Evolutionary conservation across 1,140 invertebrate genomes (phyloP).

Genomic region (Cyrtorhinus lividipennis): DNA sequence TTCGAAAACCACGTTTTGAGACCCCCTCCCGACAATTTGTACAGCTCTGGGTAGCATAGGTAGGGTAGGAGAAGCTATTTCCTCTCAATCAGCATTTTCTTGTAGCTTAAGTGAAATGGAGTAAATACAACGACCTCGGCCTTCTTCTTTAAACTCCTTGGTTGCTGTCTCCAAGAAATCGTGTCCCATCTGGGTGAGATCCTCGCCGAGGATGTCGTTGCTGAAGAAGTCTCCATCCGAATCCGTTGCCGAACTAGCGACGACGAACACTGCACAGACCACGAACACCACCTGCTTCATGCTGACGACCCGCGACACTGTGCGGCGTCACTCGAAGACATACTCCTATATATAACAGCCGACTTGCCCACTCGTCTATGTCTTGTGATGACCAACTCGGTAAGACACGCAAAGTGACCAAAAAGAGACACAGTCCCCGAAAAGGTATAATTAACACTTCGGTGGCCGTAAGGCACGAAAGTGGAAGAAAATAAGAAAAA

Average conservation of each 20-base stretch:
- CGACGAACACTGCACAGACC: not conserved
- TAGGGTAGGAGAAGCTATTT: no score
- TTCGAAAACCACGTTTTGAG: no score
- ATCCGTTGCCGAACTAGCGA: not conserved
- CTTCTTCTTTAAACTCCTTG: not conserved
- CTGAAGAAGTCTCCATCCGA: not conserved
- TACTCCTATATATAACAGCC: constrained; percentile 1
- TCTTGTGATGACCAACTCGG: not conserved
- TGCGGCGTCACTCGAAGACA: not conserved
- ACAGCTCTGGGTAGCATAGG: no score
- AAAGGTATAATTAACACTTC: not conserved
- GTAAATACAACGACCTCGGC: no score
- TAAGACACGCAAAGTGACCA: not conserved
- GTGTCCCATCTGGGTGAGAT: not conserved
- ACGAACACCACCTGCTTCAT: not conserved
- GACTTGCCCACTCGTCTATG: not conserved
- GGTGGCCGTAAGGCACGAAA: not conserved
- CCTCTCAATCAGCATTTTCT: no score
- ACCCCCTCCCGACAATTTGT: no score
- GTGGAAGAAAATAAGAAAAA: not conserved
- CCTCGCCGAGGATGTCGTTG: not conserved
- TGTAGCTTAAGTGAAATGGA: no score
- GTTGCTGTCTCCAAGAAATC: not conserved
- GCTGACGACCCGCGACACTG: not conserved
- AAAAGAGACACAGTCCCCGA: not conserved